Percentiles rank a stretch among this genome's conserved stretches.
Conservation (phyloP, 2,797 vertebrate genomes). For the Amblyopsis hoosieri region DNA sequence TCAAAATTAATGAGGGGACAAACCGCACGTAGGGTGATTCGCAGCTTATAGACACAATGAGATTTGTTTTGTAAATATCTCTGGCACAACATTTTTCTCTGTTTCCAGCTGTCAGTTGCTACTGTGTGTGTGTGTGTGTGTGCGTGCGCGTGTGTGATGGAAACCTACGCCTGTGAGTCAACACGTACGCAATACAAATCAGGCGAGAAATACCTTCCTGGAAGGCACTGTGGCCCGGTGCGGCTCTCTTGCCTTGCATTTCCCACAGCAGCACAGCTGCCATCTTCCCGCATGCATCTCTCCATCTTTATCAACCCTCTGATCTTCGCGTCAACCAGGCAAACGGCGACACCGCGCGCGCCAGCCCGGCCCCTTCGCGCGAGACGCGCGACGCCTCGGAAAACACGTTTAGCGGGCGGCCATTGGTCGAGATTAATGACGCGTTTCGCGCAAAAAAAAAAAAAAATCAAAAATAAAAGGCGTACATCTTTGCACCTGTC, state of each 20-base stretch:
- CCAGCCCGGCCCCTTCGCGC: slow-evolving; percentile 46
- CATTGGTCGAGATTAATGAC: slow-evolving; percentile 54
- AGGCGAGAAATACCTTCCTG: slow-evolving; percentile 30
- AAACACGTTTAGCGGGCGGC: slow-evolving; percentile 54
- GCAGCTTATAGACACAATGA: neutral
- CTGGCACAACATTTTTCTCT: neutral
- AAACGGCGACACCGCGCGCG: slow-evolving; percentile 59
- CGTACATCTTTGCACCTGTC: slow-evolving; percentile 60
- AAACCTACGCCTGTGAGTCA: slow-evolving; percentile 18
- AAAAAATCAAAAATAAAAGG: slow-evolving; percentile 28
- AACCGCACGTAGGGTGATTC: neutral
- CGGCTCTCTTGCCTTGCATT: slow-evolving; percentile 34
- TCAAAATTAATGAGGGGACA: slow-evolving; percentile 2
- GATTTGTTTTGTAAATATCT: slow-evolving; percentile 8
- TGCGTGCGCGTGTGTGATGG: slow-evolving; percentile 17
- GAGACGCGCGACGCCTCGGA: slow-evolving; percentile 34
- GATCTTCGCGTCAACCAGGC: slow-evolving; percentile 67
- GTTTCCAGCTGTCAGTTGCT: slow-evolving; percentile 1
- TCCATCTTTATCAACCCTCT: slow-evolving; percentile 70
- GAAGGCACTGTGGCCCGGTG: slow-evolving; percentile 39
- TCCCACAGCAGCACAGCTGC: slow-evolving; percentile 40
- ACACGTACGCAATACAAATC: slow-evolving; percentile 25
- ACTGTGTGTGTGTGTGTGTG: neutral
- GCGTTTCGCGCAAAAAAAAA: neutral
- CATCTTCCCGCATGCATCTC: slow-evolving; percentile 67